Conservation (phyloP, 2,113 vertebrate species). For the Chaenogobius annularis region DNA sequence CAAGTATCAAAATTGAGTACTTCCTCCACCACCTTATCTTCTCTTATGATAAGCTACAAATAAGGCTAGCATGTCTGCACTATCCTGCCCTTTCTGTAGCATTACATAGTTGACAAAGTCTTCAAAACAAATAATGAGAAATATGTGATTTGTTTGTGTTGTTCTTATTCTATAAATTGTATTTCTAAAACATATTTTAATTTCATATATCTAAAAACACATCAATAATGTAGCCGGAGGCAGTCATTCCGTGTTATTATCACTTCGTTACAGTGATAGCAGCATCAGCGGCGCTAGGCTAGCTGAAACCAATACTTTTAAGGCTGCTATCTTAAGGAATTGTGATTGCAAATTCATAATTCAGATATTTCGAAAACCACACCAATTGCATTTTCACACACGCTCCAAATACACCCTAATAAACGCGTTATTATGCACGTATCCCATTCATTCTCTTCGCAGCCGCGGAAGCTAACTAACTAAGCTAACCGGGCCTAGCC, state of each 20-base stretch:
- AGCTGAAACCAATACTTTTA: constrained; percentile 19
- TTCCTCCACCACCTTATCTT: too few relatives aligned
- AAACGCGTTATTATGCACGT: background rate
- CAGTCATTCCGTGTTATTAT: background rate
- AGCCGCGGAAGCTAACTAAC: constrained; percentile 10
- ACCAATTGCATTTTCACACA: background rate
- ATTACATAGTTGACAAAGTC: background rate
- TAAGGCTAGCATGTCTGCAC: background rate
- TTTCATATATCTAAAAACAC: background rate
- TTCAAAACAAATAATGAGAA: background rate
- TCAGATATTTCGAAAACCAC: fast-evolving
- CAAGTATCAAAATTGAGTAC: too few relatives aligned
- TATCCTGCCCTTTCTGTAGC: background rate
- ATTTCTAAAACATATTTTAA: background rate
- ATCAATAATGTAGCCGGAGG: background rate
- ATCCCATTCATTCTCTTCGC: constrained; percentile 55
- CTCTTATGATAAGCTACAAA: too few relatives aligned
- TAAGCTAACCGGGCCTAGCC: constrained; percentile 66
- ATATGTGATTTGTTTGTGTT: background rate
- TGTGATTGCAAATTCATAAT: background rate
- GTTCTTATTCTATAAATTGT: background rate
- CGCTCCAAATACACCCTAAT: too few relatives aligned
- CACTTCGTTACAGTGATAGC: background rate
- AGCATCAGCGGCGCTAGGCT: constrained; percentile 10
- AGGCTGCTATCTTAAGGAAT: background rate